Conservation (phyloP, 1,140 invertebrate species). For the Thaumetopoea pityocampa region DNA sequence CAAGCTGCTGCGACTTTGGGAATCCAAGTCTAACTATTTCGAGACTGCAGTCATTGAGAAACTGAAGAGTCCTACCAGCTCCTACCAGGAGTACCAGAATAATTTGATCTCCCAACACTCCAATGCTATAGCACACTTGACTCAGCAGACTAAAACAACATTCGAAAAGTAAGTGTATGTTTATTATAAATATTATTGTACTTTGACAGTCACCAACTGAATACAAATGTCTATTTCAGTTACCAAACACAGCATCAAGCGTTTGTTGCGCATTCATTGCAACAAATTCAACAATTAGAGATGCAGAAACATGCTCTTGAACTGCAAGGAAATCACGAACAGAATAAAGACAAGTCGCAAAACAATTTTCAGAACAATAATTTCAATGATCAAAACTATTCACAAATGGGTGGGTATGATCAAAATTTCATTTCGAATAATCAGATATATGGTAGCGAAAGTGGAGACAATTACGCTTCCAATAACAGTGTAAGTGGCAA, state of each 20-base stretch:
- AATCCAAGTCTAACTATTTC: constrained; percentile 97
- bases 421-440: constrained; percentile 47
- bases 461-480: constrained; percentile 58
- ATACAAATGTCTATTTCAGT: constrained; percentile 47
- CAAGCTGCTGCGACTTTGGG: constrained; percentile 95
- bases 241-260: constrained; percentile 96
- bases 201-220: constrained; percentile 8
- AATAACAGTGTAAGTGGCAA: constrained; percentile 68
- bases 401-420: constrained; percentile 46
- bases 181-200: constrained; percentile 5
- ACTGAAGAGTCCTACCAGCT: constrained; percentile 85
- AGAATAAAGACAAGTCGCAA: constrained; percentile 46
- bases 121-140: constrained; percentile 84
- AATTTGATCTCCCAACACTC: constrained; percentile 87
- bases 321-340: constrained; percentile 76
- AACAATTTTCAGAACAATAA: constrained; percentile 50
- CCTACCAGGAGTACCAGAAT: constrained; percentile 90
- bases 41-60: constrained; percentile 89
- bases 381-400: constrained; percentile 57
- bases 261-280: constrained; percentile 92
- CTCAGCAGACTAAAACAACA: constrained; percentile 84
- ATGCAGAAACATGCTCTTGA: constrained; percentile 87
- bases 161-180: constrained; percentile 81
- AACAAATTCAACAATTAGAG: constrained; percentile 90
- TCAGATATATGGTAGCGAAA: constrained; percentile 60